A percentile compares a stretch with the other conserved stretches of the same genome.
These are phyloP conservation scores for Nemoura dubitans DNA, from an alignment of 2,888 invertebrate genomes.

Conservation along the genomic window DNA sequence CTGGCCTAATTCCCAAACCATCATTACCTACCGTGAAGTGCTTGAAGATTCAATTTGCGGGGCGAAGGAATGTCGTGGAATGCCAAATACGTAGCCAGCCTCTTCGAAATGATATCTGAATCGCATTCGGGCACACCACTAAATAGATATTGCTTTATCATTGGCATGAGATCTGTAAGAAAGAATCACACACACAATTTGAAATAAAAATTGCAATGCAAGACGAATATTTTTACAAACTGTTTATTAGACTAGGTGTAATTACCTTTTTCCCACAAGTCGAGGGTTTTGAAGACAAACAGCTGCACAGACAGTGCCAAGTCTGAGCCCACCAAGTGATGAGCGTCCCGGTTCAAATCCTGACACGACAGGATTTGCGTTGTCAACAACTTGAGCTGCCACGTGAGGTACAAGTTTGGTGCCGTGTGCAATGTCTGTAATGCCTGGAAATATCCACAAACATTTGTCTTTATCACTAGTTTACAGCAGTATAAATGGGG, in stretches of 20 bases:
- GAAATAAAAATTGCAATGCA: too few relatives aligned
- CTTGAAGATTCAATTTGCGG: background rate
- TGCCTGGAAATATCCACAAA: constrained; percentile 59
- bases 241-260: background rate
- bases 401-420: constrained; percentile 69
- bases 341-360: constrained; percentile 59
- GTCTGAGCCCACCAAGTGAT: constrained; percentile 68
- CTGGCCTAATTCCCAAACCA: background rate
- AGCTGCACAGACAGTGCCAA: constrained; percentile 71
- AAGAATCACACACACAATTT: too few relatives aligned
- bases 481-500: too few relatives aligned
- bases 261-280: constrained; percentile 65
- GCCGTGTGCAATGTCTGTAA: constrained; percentile 65
- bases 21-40: background rate
- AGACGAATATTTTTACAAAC: too few relatives aligned
- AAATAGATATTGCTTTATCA: constrained; percentile 64
- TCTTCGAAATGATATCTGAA: constrained; percentile 56
- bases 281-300: constrained; percentile 64
- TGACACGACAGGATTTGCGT: constrained; percentile 64
- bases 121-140: constrained; percentile 27
- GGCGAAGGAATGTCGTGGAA: constrained; percentile 68
- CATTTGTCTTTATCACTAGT: background rate
- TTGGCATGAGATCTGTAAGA: constrained; percentile 59
- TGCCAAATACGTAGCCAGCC: constrained; percentile 65
- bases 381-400: constrained; percentile 78